Base-by-base conservation (phyloP, 2,888 invertebrate genomes). In the Clanis bilineata region DNA sequence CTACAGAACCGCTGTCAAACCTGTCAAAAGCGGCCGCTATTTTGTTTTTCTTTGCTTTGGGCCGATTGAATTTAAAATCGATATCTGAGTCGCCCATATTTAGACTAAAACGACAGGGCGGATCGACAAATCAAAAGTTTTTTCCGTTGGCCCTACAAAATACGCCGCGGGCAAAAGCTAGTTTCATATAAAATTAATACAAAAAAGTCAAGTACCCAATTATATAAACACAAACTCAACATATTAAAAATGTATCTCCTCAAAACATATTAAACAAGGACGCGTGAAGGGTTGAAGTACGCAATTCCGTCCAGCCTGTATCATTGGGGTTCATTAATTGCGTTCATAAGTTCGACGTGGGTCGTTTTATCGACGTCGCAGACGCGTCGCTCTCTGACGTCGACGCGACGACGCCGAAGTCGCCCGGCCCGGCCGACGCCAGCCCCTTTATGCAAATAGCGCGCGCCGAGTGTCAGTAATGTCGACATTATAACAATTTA, bases 401-500 rank as follows among this genome's bases (percentile, higher is more conserved):
- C 25, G 25, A 68, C 68, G 64, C 62, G 41, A 9, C 43, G 23
- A 5, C 41, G 23, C 10, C 56, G 25, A 23, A 6, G 68, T 69
- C 70, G 69, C 66, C 66, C 65, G 18, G n/a, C n/a, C n/a, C n/a
- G n/a, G n/a, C n/a, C n/a, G n/a, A n/a, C 36, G 18, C 41, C 72
- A 64, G 73, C 73, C 76, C 82, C 82, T 80, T 86, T 86, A 92
- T 92, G 90, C 87, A 90, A 92, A 92, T 86, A 81, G 78, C 71
- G 72, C 76, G 76, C 84, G 71, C 91, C 91, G 84, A 84, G 83
- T 92, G 91, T 72, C 75, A 66, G 71, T 85, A 90, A 92, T 87
- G 89, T 80, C 66, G 74, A 76, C 81, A 86, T 90, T 88, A 84
- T 85, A 86, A 86, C 90, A 90, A 88, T 91, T 90, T 89, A 91